Evolutionary conservation across 1,140 invertebrate genomes (phyloP).

Genomic region (Megalonaias nervosa): DNA sequence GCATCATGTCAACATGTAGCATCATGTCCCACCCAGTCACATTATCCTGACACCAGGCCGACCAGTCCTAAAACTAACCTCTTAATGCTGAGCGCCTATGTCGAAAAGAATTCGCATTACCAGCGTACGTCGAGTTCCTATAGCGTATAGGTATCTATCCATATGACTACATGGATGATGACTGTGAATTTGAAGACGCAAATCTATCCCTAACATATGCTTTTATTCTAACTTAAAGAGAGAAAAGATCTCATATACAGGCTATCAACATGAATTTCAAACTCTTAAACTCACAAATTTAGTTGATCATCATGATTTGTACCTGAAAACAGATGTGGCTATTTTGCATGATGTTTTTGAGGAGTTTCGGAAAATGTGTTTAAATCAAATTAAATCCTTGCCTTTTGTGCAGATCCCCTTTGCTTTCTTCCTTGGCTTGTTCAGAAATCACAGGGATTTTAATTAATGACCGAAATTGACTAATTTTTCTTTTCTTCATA

Average conservation of each 20-base stretch:
- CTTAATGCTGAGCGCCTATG: no score
- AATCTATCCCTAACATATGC: slow-evolving; percentile 3
- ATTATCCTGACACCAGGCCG: no score
- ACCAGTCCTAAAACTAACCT: no score
- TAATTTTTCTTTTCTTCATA: slow-evolving; percentile 51
- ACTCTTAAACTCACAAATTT: slow-evolving; percentile 61
- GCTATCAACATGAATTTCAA: slow-evolving; percentile 55
- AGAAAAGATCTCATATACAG: slow-evolving; percentile 26
- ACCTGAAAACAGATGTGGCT: slow-evolving; percentile 45
- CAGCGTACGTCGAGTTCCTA: neutral
- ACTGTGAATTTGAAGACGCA: slow-evolving; percentile 8
- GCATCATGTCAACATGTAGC: no score
- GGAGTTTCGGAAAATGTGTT: slow-evolving; percentile 61
- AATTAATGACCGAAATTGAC: slow-evolving; percentile 47
- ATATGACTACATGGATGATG: slow-evolving; percentile 15
- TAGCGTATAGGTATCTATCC: neutral
- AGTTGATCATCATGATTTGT: slow-evolving; percentile 69
- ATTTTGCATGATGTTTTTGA: slow-evolving; percentile 71
- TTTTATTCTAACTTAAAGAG: slow-evolving; percentile 16
- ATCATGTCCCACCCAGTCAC: no score
- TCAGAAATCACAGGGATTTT: slow-evolving; percentile 42
- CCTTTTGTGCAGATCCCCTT: slow-evolving; percentile 52
- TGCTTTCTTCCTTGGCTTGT: slow-evolving; percentile 50
- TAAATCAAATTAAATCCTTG: slow-evolving; percentile 45
- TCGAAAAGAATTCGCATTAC: neutral